These are phyloP conservation scores for Cossypha polioptera DNA, from an alignment of 2,797 vertebrate genomes.

Conservation along the genomic window DNA sequence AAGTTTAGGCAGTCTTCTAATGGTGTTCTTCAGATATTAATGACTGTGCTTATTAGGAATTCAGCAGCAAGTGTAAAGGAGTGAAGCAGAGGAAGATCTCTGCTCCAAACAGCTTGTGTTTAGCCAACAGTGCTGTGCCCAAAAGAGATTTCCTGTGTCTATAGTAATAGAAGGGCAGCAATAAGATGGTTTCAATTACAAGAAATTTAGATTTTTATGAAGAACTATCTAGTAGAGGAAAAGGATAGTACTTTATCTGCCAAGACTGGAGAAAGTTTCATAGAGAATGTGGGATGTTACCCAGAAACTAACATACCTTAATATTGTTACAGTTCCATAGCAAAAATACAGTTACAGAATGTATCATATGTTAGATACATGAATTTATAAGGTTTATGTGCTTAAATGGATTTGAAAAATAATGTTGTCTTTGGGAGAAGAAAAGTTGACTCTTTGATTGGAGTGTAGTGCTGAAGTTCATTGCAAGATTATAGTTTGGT, in stretches of 20 bases:
- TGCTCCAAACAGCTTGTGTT: not conserved
- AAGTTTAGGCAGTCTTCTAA: not conserved
- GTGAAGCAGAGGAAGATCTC: not conserved
- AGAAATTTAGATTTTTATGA: not conserved
- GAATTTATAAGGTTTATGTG: not conserved
- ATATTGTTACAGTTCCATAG: not conserved
- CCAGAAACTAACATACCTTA: not conserved
- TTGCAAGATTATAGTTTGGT: not conserved
- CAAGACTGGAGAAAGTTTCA: not conserved
- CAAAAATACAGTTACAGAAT: not conserved
- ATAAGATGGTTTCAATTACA: not conserved
- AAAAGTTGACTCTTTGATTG: not conserved
- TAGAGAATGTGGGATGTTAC: not conserved
- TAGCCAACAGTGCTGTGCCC: not conserved
- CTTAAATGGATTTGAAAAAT: not conserved
- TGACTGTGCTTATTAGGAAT: not conserved
- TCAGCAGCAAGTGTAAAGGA: not conserved
- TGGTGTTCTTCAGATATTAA: not conserved
- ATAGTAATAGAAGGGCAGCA: not conserved
- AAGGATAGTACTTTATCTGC: not conserved
- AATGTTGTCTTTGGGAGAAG: not conserved
- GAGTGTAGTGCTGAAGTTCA: not conserved
- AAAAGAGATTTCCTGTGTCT: not conserved
- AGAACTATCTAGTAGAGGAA: not conserved
- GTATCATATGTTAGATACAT: not conserved